Conservation (phyloP, 1,140 invertebrate genomes). For the Olivierus martensii region DNA sequence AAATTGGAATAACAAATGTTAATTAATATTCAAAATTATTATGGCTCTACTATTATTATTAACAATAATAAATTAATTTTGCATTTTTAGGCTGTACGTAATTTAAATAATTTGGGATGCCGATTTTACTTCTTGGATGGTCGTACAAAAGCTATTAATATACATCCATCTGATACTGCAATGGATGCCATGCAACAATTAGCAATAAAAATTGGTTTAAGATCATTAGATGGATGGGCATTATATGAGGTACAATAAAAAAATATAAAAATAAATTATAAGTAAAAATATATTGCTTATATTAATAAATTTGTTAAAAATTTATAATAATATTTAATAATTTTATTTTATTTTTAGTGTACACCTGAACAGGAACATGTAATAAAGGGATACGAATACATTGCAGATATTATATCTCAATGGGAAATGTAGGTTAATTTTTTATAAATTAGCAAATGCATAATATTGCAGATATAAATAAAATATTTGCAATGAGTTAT, state of each 20-base stretch:
- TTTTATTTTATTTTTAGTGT: conserved; percentile 38
- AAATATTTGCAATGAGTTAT: no score
- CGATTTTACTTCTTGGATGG: conserved; percentile 92
- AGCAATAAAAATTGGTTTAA: conserved; percentile 72
- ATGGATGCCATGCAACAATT: conserved; percentile 74
- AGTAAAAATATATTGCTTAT: not conserved
- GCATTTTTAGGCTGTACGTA: conserved; percentile 56
- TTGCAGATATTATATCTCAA: conserved; percentile 84
- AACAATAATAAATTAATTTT: no score
- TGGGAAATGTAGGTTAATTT: conserved; percentile 65
- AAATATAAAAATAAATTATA: not conserved
- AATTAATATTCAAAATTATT: no score
- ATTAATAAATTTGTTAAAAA: not conserved
- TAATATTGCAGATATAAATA: no score
- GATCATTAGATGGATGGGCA: conserved; percentile 80
- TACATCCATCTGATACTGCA: conserved; percentile 86
- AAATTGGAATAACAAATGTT: not conserved
- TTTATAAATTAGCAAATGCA: no score
- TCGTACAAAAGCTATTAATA: conserved; percentile 85
- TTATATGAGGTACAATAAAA: conserved; percentile 47
- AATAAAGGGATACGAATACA: conserved; percentile 79
- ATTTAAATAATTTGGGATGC: conserved; percentile 81
- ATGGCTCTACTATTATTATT: no score
- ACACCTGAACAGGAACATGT: conserved; percentile 73
- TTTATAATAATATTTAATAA: not conserved